Evolutionary conservation across 2,797 vertebrate genomes (phyloP), one percentile per base, ranked within the genome.

Genomic region (Platyrinchus mystaceus): DNA sequence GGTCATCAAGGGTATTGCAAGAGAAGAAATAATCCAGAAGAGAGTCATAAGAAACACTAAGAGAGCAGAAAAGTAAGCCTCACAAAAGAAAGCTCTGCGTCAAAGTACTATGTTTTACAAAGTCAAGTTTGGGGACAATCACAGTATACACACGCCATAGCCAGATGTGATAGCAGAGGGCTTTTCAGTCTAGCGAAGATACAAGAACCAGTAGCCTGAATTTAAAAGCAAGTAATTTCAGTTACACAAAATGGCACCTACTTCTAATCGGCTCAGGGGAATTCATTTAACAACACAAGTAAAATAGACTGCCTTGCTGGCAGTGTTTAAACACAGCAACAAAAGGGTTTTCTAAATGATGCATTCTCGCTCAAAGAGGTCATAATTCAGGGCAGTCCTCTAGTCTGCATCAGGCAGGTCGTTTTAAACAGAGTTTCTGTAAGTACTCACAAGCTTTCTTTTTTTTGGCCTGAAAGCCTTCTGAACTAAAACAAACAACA

Each of bases 211-310:
- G 30, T 22, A 74, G 46, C 22, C 36, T 49, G 5, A 80, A 93
- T 52, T 77, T n/a, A 85, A 77, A 69, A 52, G 30, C 53, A 93
- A 75, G 17, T 73, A 3, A 49, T 52, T 86, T 47, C 73, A 10
- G 28, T 37, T 78, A 27, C 5, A 66, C 81, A 86, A 90, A 77
- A 82, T 10, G 36, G 74, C 83, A 93, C 60, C 67, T 76, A 75
- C 64, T 84, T 88, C 62, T 43, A n/a, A 82, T 41, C 12, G 0
- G 49, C 55, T 67, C 46, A 36, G 22, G 56, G 28, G 78, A 84
- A 90, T 73, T 91, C 30, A 89, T 34, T 69, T 30, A 93, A 37
- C 47, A 73, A 0, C 37, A 34, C 20, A 21, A 90, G 53, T 6
- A 62, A 23, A 84, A 64, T 0, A 37, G 52, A 44, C 78, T 46